Evolutionary conservation across 2,797 vertebrate genomes (phyloP).

Genomic region (Danionella dracula): DNA sequence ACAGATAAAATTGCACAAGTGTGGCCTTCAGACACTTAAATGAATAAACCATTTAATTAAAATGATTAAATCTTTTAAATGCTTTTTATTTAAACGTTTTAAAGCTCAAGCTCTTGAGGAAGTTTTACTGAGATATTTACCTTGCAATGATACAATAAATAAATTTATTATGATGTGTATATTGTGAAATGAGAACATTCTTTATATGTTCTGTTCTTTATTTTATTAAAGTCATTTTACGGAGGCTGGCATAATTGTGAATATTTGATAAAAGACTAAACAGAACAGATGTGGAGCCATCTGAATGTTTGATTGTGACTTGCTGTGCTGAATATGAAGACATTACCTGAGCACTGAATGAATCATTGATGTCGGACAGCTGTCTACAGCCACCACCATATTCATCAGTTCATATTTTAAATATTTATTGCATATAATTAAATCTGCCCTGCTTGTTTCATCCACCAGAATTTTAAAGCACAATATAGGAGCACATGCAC

Average conservation of each 20-base stretch:
- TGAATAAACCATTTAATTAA: neutral
- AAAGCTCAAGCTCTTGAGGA: no score
- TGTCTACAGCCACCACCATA: conserved; percentile 60
- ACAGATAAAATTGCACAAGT: neutral
- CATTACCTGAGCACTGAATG: conserved; percentile 76
- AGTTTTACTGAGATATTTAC: no score
- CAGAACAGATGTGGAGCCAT: conserved; percentile 79
- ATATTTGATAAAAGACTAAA: conserved; percentile 52
- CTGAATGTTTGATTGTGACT: conserved; percentile 78
- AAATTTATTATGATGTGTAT: no score
- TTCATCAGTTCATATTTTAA: conserved; percentile 25
- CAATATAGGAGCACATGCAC: neutral
- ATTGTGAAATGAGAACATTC: no score
- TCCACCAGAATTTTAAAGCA: neutral
- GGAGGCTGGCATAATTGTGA: neutral
- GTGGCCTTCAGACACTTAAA: neutral
- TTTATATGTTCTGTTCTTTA: no score
- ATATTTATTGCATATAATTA: conserved; percentile 35
- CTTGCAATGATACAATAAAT: neutral
- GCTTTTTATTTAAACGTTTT: no score
- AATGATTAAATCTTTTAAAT: neutral
- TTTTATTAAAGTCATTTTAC: no score
- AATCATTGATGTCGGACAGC: conserved; percentile 80
- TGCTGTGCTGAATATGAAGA: conserved; percentile 71
- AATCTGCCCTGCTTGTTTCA: conserved; percentile 11